Percentiles rank a stretch among this genome's conserved stretches.
phyloP scores from a whole-genome alignment of 2,888 invertebrate species.

The Athalia rosae region DNA sequence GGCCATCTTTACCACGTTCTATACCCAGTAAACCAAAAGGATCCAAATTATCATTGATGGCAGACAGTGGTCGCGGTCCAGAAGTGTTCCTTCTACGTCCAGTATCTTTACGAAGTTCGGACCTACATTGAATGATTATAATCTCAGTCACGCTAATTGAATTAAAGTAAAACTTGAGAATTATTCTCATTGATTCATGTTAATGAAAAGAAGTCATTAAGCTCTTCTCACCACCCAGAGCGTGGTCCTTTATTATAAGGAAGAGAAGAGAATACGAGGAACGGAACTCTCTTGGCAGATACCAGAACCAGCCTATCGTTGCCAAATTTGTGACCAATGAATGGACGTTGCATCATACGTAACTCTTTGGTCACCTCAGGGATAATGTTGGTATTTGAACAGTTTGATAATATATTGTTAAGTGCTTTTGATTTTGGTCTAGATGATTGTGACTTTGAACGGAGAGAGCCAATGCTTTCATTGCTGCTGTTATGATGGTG shows the following conservation, averaged over 20 bases:
- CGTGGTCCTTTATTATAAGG: slow-evolving; percentile 85
- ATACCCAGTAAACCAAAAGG: slow-evolving; percentile 91
- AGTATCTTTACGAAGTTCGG: slow-evolving; percentile 83
- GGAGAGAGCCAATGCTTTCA: slow-evolving; percentile 84
- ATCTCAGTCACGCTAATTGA: neutral
- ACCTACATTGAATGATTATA: slow-evolving; percentile 68
- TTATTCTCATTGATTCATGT: slow-evolving; percentile 12
- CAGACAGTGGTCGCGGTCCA: slow-evolving; percentile 87
- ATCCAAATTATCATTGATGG: slow-evolving; percentile 88
- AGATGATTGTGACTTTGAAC: slow-evolving; percentile 75
- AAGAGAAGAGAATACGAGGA: slow-evolving; percentile 90
- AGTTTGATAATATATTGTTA: slow-evolving; percentile 78
- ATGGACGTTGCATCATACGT: slow-evolving; percentile 74
- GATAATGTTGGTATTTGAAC: slow-evolving; percentile 64
- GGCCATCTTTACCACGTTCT: slow-evolving; percentile 88
- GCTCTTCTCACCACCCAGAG: slow-evolving; percentile 76
- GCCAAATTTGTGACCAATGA: slow-evolving; percentile 81
- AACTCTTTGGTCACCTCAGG: slow-evolving; percentile 72
- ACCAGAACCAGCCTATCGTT: slow-evolving; percentile 90
- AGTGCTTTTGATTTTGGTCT: slow-evolving; percentile 77
- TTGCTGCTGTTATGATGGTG: slow-evolving; percentile 85
- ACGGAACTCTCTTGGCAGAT: slow-evolving; percentile 85
- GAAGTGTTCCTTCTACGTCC: slow-evolving; percentile 88
- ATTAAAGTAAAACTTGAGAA: neutral
- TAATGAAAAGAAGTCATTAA: slow-evolving; percentile 25